Base-by-base conservation (phyloP, 2,888 invertebrate species). In the Nephrocerus scutellatus region DNA sequence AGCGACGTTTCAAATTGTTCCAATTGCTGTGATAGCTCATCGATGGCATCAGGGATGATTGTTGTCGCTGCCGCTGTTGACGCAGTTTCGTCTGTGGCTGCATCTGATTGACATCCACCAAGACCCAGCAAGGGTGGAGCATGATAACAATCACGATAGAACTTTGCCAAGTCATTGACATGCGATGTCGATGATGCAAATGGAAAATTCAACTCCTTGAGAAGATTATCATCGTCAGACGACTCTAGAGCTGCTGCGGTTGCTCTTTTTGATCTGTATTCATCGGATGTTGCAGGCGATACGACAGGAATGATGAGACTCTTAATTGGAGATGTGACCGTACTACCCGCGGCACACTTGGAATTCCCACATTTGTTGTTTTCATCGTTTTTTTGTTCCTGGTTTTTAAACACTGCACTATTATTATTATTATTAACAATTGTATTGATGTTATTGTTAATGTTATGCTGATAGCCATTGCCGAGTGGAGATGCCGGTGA, bases 161-260 rank as follows among this genome's bases (percentile, higher is more conserved):
- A 70, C 43, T 62, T 67, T 4, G 69, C 69, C 48, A 70, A 54
- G 46, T 70, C 70, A 28, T 63, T 66, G 24, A 66, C 63, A 36
- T 66, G 67, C 26, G 68, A 63, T 14, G 59, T 61, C 40, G 61
- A 60, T 28, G 62, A 63, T 30, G 70, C 70, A 43, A 70, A 70
- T n/a, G 70, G 70, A 42, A 69, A 70, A 36, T 65, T 62, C 36
- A 70, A 50, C 49, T 69, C 69, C 49, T 68, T 67, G 1, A 69
- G 54, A 14, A 70, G 44, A 44, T 60, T 63, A 20, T 70, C 70
- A 40, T 70, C 70, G 34, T 70, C 67, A 2, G 51, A 41, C 10
- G 53, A 45, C 1, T 53, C 41, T 1, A 47, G 43, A 13, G 51
- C 50, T 42, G 48, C 39, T 26, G 41, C 48, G 1, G 43, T 25